Percentiles rank a stretch among this genome's conserved stretches.
These are phyloP conservation scores for Sebastes wilsoni DNA, from an alignment of 2,797 vertebrate species.

Conservation along the genomic window DNA sequence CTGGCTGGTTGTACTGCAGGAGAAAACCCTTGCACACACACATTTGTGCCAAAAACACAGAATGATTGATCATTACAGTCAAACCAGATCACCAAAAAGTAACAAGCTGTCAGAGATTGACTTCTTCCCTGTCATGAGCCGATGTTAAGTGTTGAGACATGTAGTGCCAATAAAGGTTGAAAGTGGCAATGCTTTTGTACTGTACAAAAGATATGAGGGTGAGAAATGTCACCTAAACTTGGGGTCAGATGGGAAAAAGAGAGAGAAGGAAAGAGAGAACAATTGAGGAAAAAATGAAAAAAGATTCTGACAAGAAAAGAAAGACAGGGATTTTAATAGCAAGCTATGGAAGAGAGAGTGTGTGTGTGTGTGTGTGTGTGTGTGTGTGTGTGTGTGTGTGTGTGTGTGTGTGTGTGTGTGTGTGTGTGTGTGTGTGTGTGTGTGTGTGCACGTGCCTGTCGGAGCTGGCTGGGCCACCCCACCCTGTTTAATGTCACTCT, in stretches of 20 bases:
- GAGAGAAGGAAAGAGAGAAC: not conserved
- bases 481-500: constrained; percentile 83
- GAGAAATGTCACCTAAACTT: constrained; percentile 4
- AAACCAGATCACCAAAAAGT: constrained; percentile 18
- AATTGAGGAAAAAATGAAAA: not conserved
- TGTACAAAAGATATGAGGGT: not conserved
- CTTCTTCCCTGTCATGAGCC: not conserved
- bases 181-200: not conserved
- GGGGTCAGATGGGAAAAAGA: not conserved
- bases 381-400: constrained; percentile 2
- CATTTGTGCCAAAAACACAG: constrained; percentile 1
- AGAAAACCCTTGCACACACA: not conserved
- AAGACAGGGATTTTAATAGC: constrained; percentile 25
- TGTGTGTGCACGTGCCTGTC: constrained; percentile 38
- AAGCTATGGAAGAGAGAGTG: constrained; percentile 13
- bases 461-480: constrained; percentile 67
- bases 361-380: not conserved
- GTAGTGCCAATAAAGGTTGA: not conserved
- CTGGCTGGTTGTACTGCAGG: not conserved
- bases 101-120: constrained; percentile 11
- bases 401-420: not conserved
- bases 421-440: constrained; percentile 2
- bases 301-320: constrained; percentile 14
- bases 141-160: not conserved
- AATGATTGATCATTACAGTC: constrained; percentile 1